Evolutionary conservation across 2,113 vertebrate species (phyloP), one percentile per base, ranked within the genome.

Genomic region (Ellobius talpinus): DNA sequence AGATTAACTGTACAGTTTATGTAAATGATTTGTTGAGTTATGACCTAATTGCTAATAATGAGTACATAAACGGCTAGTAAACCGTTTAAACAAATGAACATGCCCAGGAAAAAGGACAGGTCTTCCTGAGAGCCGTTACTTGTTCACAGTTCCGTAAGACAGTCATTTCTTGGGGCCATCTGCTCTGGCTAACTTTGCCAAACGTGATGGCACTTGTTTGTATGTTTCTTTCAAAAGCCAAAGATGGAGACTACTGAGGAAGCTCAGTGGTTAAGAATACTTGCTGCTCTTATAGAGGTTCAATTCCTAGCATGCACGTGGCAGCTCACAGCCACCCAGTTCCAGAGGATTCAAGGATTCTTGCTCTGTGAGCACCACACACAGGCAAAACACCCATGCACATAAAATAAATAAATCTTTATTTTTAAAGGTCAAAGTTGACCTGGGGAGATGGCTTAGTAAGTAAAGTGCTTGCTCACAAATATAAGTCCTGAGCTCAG

Each of bases 1-100:
- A 94, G 89, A 36, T 77, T 26, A 91, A 55, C 17, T 78, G 31
- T 33, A 93, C 21, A 91, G 72, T 89, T 89, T 79, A 47, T 5
- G 90, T 2, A 96, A 94, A 91, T 29, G 24, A 92, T 45, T 79
- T 76, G 68, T 55, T 70, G 26, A 87, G 17, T 73, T 70, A 96
- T 39, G 7, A 84, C 5, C 5, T 79, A 85, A 93, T 92, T 3
- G 73, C 26, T 81, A 91, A 76, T 21, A 91, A 86, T n/a, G 72
- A 70, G 12, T 39, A 50, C 90, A 77, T 70, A 90, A 90, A 96
- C 45, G 7, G 47, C 6, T 36, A n/a, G 70, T 72, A n/a, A 72
- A 72, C 70, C 19, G 36, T 72, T n/a, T 72, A 17, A 70, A n/a
- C 16, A 70, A 68, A 68, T 36, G 36, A 72, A 88, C 70, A 74